Percentiles rank a stretch among this genome's conserved stretches.
Evolutionary conservation across 2,888 invertebrate species (phyloP).

Genomic region (Dicyrtoma fusca): DNA sequence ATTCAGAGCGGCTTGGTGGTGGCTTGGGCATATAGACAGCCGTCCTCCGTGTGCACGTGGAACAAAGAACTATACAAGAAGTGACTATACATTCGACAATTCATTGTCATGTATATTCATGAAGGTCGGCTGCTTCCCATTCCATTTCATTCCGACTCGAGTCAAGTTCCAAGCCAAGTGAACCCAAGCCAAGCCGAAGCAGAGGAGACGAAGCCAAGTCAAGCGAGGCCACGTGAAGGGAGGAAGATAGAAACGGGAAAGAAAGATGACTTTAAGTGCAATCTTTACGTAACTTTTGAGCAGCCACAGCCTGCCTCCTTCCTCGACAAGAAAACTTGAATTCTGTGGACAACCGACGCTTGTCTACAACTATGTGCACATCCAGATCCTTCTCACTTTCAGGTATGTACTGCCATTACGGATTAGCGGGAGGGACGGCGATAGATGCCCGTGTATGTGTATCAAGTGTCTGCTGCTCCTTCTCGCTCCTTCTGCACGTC

Average conservation of each 20-base stretch:
- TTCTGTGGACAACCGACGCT: conserved; percentile 1
- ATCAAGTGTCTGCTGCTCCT: too few relatives aligned
- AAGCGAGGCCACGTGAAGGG: neutral
- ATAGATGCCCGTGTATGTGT: too few relatives aligned
- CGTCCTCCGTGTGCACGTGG: too few relatives aligned
- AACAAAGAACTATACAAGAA: neutral
- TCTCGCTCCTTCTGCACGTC: conserved; percentile 15
- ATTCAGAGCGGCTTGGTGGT: too few relatives aligned
- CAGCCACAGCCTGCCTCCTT: conserved; percentile 15
- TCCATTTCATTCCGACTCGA: too few relatives aligned
- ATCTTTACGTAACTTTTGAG: conserved; percentile 22
- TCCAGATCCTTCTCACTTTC: too few relatives aligned
- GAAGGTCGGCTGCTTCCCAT: conserved; percentile 19
- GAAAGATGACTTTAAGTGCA: conserved; percentile 13
- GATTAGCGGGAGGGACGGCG: neutral
- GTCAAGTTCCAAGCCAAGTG: too few relatives aligned
- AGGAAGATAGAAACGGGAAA: conserved; percentile 9
- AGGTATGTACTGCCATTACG: too few relatives aligned
- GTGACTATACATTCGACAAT: conserved; percentile 8
- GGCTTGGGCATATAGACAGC: too few relatives aligned
- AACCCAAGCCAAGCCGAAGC: neutral
- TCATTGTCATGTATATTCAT: conserved; percentile 43
- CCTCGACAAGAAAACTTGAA: conserved; percentile 21
- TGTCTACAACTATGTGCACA: neutral
- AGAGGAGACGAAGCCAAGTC: too few relatives aligned